Conservation (phyloP, 2,797 vertebrate genomes). For the Sebastes miniatus region DNA sequence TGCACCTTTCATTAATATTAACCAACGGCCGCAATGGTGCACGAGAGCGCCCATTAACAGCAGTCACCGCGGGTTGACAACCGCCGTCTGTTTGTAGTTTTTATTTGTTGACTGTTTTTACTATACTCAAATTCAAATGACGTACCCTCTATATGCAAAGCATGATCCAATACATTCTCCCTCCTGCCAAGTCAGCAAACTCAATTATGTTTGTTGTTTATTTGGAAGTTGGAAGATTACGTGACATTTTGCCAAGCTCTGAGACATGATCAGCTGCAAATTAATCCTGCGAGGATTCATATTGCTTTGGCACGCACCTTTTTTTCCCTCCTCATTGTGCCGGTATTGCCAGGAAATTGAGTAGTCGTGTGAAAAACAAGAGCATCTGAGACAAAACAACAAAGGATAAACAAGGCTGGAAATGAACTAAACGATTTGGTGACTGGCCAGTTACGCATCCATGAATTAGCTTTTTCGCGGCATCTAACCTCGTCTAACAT, state of each 20-base stretch:
- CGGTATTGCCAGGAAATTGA: slow-evolving; percentile 58
- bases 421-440: slow-evolving; percentile 57
- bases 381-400: slow-evolving; percentile 49
- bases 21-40: slow-evolving; percentile 49
- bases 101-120: slow-evolving; percentile 33
- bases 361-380: slow-evolving; percentile 56
- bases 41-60: slow-evolving; percentile 58
- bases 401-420: slow-evolving; percentile 48
- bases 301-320: slow-evolving; percentile 58
- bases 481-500: slow-evolving; percentile 37
- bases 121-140: slow-evolving; percentile 4
- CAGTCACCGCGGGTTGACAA: slow-evolving; percentile 65
- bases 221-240: slow-evolving; percentile 63
- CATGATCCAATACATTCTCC: slow-evolving; percentile 29
- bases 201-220: slow-evolving; percentile 71
- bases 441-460: slow-evolving; percentile 32
- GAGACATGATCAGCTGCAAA: slow-evolving; percentile 70
- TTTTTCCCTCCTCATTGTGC: slow-evolving; percentile 26
- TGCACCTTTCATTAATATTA: slow-evolving; percentile 76
- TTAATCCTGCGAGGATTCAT: slow-evolving; percentile 66
- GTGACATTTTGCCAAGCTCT: slow-evolving; percentile 61
- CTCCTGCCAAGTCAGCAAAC: slow-evolving; percentile 66
- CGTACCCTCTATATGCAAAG: slow-evolving; percentile 26
- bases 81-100: slow-evolving; percentile 66
- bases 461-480: slow-evolving; percentile 39